Conservation (phyloP, 1,140 invertebrate species). For the Drusus annulatus region DNA sequence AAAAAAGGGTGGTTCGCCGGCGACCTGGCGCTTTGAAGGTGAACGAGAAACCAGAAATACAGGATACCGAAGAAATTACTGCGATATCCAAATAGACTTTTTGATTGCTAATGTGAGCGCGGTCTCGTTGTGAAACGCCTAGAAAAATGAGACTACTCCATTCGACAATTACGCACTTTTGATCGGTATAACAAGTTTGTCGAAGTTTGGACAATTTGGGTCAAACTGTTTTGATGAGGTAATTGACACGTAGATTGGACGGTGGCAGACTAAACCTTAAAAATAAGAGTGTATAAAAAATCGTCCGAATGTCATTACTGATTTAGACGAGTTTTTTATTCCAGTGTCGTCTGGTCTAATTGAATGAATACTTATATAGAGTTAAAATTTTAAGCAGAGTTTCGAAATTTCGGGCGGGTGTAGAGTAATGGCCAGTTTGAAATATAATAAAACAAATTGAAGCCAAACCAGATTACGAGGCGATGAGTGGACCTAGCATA, state of each 20-base stretch:
- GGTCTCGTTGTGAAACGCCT: neutral
- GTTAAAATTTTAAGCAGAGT: no score
- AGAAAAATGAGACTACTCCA: neutral
- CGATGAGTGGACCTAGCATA: no score
- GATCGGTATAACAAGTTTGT: neutral
- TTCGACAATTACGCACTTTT: neutral
- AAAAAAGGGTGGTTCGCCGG: slow-evolving; percentile 7
- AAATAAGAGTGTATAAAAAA: no score
- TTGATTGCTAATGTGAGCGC: neutral
- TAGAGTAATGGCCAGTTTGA: no score
- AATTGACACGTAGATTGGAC: neutral
- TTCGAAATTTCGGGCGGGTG: no score
- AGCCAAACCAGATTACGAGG: no score
- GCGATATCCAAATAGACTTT: neutral
- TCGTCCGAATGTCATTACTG: no score
- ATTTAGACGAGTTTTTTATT: no score
- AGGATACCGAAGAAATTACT: neutral
- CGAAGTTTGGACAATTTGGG: neutral
- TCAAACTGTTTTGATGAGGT: neutral
- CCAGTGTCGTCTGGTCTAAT: no score
- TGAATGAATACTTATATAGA: no score
- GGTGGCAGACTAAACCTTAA: neutral
- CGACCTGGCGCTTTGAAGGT: neutral
- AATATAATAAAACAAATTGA: no score
- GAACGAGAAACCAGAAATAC: neutral